These are phyloP conservation scores for Porites evermanni DNA, from an alignment of 92 coral and sea anemone species.

Conservation along the genomic window DNA sequence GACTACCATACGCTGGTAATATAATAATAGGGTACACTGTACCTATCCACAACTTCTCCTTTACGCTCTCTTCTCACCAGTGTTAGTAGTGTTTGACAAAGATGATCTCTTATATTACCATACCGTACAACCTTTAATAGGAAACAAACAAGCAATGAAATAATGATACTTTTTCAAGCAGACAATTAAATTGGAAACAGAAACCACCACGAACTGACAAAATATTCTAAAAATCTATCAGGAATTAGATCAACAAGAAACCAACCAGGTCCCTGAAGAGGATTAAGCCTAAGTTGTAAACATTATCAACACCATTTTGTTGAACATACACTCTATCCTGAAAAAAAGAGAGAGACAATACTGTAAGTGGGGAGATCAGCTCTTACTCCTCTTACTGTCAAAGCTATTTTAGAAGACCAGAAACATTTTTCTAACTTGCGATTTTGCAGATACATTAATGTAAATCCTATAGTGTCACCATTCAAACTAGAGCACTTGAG, in stretches of 20 bases:
- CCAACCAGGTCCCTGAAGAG: slow-evolving; percentile 96
- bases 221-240: neutral
- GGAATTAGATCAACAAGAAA: neutral
- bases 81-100: slow-evolving; percentile 91
- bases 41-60: slow-evolving; percentile 99
- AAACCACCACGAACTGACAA: neutral
- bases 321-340: slow-evolving; percentile 98
- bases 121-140: slow-evolving; percentile 87
- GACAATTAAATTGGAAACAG: no score
- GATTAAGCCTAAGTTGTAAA: slow-evolving; percentile 95
- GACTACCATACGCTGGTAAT: no score
- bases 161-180: neutral
- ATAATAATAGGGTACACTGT: no score
- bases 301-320: slow-evolving; percentile 98
- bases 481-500: no score
- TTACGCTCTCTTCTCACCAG: slow-evolving; percentile 91
- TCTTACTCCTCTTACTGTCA: no score
- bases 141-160: neutral
- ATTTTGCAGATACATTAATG: no score
- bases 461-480: no score
- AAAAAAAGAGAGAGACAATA: neutral
- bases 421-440: no score
- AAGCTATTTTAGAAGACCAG: no score
- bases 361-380: no score
- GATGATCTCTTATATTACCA: slow-evolving; percentile 97